These are phyloP conservation scores for Stenoptilia bipunctidactyla DNA, from an alignment of 2,888 invertebrate genomes.

Conservation along the genomic window DNA sequence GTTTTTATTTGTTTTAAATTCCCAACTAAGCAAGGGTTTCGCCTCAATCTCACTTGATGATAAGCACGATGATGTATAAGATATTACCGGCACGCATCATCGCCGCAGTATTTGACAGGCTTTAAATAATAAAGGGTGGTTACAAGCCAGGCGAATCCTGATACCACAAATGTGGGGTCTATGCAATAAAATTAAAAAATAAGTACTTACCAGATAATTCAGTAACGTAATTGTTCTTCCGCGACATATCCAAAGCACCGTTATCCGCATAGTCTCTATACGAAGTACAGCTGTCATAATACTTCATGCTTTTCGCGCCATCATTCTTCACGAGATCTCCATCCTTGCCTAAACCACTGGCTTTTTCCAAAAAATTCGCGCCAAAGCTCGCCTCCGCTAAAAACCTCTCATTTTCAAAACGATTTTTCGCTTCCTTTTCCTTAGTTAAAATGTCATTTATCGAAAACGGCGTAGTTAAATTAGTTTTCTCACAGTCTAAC, in stretches of 20 bases:
- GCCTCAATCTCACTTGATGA: too few species aligned
- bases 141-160: too few species aligned
- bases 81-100: too few species aligned
- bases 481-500: conserved; percentile 54
- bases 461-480: conserved; percentile 76
- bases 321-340: conserved; percentile 45
- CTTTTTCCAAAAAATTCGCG: conserved; percentile 43
- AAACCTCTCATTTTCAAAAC: conserved; percentile 54
- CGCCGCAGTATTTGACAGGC: too few species aligned
- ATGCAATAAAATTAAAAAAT: too few species aligned
- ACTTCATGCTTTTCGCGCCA: conserved; percentile 38
- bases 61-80: too few species aligned
- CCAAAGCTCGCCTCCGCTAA: conserved; percentile 36
- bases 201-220: conserved; percentile 48
- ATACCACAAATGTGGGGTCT: too few species aligned
- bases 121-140: too few species aligned
- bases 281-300: conserved; percentile 48
- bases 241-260: conserved; percentile 61
- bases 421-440: conserved; percentile 57
- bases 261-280: conserved; percentile 51
- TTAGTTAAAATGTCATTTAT: conserved; percentile 80
- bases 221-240: conserved; percentile 58
- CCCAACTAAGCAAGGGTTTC: too few species aligned
- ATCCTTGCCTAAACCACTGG: conserved; percentile 22
- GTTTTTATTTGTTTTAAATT: too few species aligned